phyloP scores from a whole-genome alignment of 2,797 vertebrate genomes.

The Tauraco hartlaubi region DNA sequence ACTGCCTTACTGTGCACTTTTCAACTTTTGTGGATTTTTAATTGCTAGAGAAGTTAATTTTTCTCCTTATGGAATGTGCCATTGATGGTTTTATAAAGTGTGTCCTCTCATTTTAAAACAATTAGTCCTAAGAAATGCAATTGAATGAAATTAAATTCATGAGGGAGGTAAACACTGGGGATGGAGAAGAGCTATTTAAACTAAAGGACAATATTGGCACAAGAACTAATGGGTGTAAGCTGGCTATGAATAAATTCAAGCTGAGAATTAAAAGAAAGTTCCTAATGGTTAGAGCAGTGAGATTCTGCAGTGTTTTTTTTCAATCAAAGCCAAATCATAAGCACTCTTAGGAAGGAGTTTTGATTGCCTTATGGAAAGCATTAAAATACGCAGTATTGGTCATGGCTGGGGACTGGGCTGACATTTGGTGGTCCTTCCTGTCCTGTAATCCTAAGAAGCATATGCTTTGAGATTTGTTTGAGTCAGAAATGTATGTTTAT shows the following conservation, averaged over 20 bases:
- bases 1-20: background rate
- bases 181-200: slow-evolving; percentile 36
- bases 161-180: slow-evolving; percentile 35
- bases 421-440: background rate
- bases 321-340: background rate
- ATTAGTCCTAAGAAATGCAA: slow-evolving; percentile 52
- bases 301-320: background rate
- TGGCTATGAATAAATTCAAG: slow-evolving; percentile 32
- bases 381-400: background rate
- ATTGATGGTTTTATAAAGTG: slow-evolving; percentile 38
- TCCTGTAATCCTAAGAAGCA: accelerated
- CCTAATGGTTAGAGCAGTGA: background rate
- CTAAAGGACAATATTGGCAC: slow-evolving; percentile 51
- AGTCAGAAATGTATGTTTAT: background rate
- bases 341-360: background rate
- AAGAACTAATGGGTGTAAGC: slow-evolving; percentile 32
- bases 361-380: background rate
- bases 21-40: slow-evolving; percentile 5
- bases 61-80: slow-evolving; percentile 11
- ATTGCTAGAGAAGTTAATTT: slow-evolving; percentile 36
- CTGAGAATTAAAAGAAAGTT: slow-evolving; percentile 2
- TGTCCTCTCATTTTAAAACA: slow-evolving; percentile 48
- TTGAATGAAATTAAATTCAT: slow-evolving; percentile 56
- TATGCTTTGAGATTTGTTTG: background rate
- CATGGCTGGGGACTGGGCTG: background rate